Evolutionary conservation across 2,797 vertebrate species (phyloP), one percentile per base, ranked within the genome.

Genomic region (Crenuchus spilurus): DNA sequence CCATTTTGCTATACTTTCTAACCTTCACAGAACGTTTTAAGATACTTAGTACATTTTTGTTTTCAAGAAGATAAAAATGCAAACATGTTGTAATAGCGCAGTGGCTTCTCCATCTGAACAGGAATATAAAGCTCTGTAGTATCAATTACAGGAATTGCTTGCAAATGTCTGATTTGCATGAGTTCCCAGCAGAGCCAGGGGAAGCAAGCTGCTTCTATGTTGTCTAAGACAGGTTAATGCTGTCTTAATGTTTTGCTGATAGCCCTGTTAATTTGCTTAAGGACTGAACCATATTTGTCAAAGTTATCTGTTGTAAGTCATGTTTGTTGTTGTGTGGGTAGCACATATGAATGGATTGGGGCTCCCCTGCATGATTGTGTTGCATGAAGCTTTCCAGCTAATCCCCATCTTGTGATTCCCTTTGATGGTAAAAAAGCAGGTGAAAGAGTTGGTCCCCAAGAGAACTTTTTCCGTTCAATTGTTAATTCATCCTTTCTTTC

Each of bases 401-500:
- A 92, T 92, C 88, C 84, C 82, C 84, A 88, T 80, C 90, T 90
- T 90, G 89, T 88, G 87, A 90, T 74, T 63, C n/a, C n/a, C n/a
- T n/a, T n/a, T n/a, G n/a, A n/a, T n/a, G n/a, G n/a, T n/a, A n/a
- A n/a, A n/a, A n/a, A n/a, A n/a, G n/a, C n/a, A n/a, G n/a, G n/a
- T n/a, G n/a, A n/a, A n/a, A n/a, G n/a, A n/a, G n/a, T n/a, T n/a
- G n/a, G n/a, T n/a, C n/a, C n/a, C n/a, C n/a, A n/a, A n/a, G n/a
- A n/a, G n/a, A n/a, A n/a, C n/a, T n/a, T n/a, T n/a, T n/a, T n/a
- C n/a, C n/a, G n/a, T n/a, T n/a, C n/a, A n/a, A n/a, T n/a, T n/a
- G n/a, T n/a, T n/a, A n/a, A n/a, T n/a, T n/a, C n/a, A n/a, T n/a
- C 14, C 42, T 44, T 42, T 44, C 42, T 18, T 6, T 35, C 5